Conservation (phyloP, 2,797 vertebrate genomes). For the Tenualosa thibaudeaui region DNA sequence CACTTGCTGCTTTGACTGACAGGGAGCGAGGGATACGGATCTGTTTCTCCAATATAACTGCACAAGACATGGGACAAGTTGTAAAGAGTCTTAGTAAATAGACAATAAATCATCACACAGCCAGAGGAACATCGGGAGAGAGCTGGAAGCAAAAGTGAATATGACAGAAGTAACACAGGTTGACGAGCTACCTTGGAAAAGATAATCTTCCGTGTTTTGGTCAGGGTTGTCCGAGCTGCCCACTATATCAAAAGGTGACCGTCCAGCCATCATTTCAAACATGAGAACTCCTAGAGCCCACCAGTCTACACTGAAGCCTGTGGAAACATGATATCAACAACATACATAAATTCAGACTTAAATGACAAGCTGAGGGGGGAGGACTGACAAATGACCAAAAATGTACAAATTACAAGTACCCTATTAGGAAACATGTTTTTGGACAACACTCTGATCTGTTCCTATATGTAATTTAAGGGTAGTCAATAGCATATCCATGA, state of each 20-base stretch:
- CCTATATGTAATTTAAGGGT: not conserved
- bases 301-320: constrained; percentile 98
- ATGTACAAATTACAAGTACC: too few relatives aligned
- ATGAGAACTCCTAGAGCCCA: constrained; percentile 96
- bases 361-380: not conserved
- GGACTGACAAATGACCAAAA: too few relatives aligned
- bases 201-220: constrained; percentile 99
- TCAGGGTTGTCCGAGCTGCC: constrained; percentile 98
- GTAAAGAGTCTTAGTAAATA: not conserved
- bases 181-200: constrained; percentile 89
- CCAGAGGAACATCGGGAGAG: not conserved
- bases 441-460: not conserved
- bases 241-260: constrained; percentile 96
- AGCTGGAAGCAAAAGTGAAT: not conserved
- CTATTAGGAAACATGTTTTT: not conserved
- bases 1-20: constrained; percentile 97
- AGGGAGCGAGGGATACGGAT: constrained; percentile 96
- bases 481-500: not conserved
- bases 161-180: not conserved
- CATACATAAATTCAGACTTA: not conserved
- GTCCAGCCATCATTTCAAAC: constrained; percentile 99
- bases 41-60: constrained; percentile 98
- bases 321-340: not conserved
- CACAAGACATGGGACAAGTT: not conserved
- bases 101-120: not conserved